Evolutionary conservation across 2,113 vertebrate species (phyloP), one percentile per base, ranked within the genome.

Genomic region (Hyaena hyaena): DNA sequence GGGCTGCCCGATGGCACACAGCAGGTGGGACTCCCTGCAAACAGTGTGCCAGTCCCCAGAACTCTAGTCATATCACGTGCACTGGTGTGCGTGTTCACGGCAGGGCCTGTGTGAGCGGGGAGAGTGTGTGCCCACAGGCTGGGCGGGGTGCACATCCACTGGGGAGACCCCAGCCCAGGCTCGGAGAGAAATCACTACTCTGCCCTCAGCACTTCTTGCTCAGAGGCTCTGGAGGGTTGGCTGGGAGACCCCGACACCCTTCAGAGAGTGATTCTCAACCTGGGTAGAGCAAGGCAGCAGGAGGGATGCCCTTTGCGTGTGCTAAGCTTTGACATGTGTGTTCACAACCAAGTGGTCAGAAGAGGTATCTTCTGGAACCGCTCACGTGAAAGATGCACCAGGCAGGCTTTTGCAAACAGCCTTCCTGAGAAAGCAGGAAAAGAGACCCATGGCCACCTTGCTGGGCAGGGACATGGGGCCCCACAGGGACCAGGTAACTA

Each of bases 111-210:
- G 69, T 24, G 69, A 4, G 33, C 85, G 15, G 33, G 58, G 31
- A 7, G 17, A 19, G 2, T 0, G 1, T 5, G 69, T 21, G 45
- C 21, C 7, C 61, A 17, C 3, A 1, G 76, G 33, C 53, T 1
- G 24, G 43, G 85, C 1, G 0, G 16, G 31, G 17, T 26, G 24
- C 35, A 0, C 11, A 7, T 33, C 17, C 1, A 8, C 81, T 15
- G 1, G 12, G 26, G 45, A 73, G 58, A 45, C 79, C 58, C 58
- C 17, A 14, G 80, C 5, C 28, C 5, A 5, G 11, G 28, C 31
- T 26, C 23, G 23, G 84, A 76, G 77, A 31, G 53, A 53, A 5
- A 23, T 5, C 21, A 2, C 21, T 0, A 3, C 43, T 73, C 83
- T 80, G 69, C 33, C 0, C 43, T 24, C 26, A 12, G 48, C 48